Base-by-base conservation (phyloP, 2,113 vertebrate species). In the Natator depressus region DNA sequence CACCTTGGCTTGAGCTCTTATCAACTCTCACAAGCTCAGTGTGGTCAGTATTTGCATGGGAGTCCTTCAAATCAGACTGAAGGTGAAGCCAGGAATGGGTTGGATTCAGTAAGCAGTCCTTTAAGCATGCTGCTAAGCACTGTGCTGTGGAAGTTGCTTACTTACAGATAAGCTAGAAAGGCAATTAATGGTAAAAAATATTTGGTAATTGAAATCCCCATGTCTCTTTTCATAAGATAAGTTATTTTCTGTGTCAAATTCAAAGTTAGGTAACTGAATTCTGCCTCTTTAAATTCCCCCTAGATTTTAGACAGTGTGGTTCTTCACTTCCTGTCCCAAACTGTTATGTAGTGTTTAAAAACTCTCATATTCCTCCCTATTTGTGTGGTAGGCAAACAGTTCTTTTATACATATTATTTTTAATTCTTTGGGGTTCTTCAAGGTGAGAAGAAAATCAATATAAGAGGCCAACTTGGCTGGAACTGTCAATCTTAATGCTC, bases 261-360 rank as follows among this genome's bases (percentile, higher is more conserved):
- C 72, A 29, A 4, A 20, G 1, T 10, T 47, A 17, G 75, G 29
- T 49, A 47, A 13, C 57, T 19, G 17, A 24, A 1, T 0, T 2
- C 29, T 54, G 6, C 35, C 80, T 7, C 8, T 16, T 75, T 5
- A 0, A 4, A 1, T 46, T 20, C 14, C 83, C 54, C 88, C 38
- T 2, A 2, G 0, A 19, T 51, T 35, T 38, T 86, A 0, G 2
- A 80, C 20, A 31, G 72, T 59, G 10, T 25, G 38, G 0, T 16
- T 81, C 87, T 38, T 7, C 42, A 35, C 13, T 4, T 49, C 42
- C 19, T 5, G 6, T 27, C 22, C 82, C 16, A 6, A 47, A 14
- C 35, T 80, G 84, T 82, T 46, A 69, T 85, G 85, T 2, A 0
- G 22, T 4, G 19, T 35, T 51, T 31, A 10, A 55, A 27, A 24